Evolutionary conservation across 2,113 vertebrate genomes (phyloP).

Genomic region (Okapia johnstoni): DNA sequence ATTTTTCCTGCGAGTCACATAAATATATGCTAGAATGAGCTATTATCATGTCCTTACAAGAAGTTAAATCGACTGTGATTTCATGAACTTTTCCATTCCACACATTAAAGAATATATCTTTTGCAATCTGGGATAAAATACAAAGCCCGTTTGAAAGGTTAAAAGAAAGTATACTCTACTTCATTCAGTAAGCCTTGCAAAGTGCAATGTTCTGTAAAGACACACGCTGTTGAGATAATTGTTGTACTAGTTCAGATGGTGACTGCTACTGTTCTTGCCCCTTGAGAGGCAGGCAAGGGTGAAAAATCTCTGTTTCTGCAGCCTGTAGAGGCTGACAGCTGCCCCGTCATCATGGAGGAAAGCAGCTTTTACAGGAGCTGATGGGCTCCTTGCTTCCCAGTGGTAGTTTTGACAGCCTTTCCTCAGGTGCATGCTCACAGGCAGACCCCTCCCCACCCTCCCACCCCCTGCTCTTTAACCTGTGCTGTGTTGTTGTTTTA

Average conservation of each 20-base stretch:
- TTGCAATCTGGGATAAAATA: neutral
- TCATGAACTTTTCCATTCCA: neutral
- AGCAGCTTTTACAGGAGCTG: neutral
- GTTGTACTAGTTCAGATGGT: neutral
- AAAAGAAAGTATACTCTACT: neutral
- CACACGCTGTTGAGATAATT: too few species aligned
- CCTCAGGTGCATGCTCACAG: neutral
- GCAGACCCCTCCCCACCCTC: fast-evolving
- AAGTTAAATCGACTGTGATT: neutral
- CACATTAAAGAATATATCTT: neutral
- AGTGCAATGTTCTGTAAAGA: neutral
- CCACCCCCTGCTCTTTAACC: neutral
- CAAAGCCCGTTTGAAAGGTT: neutral
- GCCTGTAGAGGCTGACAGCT: neutral
- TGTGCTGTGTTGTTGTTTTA: neutral
- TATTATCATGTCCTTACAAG: neutral
- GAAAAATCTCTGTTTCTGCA: neutral
- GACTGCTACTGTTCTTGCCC: too few species aligned
- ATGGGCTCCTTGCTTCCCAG: neutral
- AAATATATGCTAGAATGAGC: neutral
- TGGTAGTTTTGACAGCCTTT: neutral
- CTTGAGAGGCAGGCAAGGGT: too few species aligned
- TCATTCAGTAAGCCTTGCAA: neutral
- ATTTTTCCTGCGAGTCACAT: neutral
- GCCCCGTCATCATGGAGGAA: fast-evolving